Percentiles rank a stretch among this genome's conserved stretches.
These are phyloP conservation scores for Nebria ingens DNA, from an alignment of 1,140 invertebrate genomes.

Conservation along the genomic window DNA sequence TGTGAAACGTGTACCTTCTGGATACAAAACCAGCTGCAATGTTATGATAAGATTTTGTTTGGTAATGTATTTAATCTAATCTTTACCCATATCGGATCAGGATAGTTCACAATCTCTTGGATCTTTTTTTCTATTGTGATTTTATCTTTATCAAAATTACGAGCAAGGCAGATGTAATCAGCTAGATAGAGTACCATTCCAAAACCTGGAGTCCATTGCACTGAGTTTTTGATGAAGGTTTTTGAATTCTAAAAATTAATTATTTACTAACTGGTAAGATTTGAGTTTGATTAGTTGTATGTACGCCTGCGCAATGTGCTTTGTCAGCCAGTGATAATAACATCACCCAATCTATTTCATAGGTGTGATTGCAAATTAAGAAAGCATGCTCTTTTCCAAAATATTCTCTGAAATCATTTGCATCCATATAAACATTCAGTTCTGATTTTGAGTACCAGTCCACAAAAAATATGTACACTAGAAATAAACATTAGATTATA, in stretches of 20 bases:
- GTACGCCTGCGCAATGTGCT: too few relatives aligned
- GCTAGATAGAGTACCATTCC: slow-evolving; percentile 88
- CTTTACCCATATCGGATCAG: slow-evolving; percentile 73
- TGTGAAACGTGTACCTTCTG: slow-evolving; percentile 86
- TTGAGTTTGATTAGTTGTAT: too few relatives aligned
- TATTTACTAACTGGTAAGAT: slow-evolving; percentile 11
- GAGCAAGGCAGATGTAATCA: slow-evolving; percentile 79
- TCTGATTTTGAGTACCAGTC: slow-evolving; percentile 81
- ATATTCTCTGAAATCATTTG: slow-evolving; percentile 59
- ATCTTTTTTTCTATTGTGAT: slow-evolving; percentile 66
- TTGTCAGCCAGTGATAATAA: too few relatives aligned
- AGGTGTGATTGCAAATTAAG: too few relatives aligned
- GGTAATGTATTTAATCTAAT: too few relatives aligned
- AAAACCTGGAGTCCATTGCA: slow-evolving; percentile 76
- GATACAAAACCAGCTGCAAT: slow-evolving; percentile 68
- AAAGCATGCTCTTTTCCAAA: slow-evolving; percentile 77
- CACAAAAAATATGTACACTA: slow-evolving; percentile 72
- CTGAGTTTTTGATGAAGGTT: slow-evolving; percentile 81
- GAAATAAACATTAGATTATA: too few relatives aligned
- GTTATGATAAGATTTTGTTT: too few relatives aligned
- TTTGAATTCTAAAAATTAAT: slow-evolving; percentile 66
- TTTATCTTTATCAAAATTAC: slow-evolving; percentile 78
- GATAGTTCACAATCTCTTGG: slow-evolving; percentile 68
- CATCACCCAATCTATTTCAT: too few relatives aligned
- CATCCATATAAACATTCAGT: slow-evolving; percentile 59